Percentiles rank a stretch among this genome's conserved stretches.
These are phyloP conservation scores for Ectobius pallidus DNA, from an alignment of 2,888 invertebrate species.

Conservation along the genomic window DNA sequence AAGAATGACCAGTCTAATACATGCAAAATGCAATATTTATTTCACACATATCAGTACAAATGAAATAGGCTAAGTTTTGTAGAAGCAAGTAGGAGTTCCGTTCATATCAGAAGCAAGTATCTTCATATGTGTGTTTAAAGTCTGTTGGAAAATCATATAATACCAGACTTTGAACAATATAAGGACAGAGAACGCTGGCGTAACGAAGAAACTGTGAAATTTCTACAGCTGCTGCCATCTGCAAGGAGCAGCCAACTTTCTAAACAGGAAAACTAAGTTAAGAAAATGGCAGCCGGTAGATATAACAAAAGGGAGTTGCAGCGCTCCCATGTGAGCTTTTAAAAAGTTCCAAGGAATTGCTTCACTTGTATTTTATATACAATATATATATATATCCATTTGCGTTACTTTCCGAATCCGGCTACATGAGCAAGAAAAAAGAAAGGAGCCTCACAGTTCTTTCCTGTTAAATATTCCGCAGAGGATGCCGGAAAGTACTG, in stretches of 20 bases:
- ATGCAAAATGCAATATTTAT: no score
- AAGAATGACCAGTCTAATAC: no score
- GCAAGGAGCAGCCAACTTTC: background rate
- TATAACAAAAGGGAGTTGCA: conserved; percentile 2
- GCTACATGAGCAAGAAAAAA: background rate
- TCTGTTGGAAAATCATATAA: no score
- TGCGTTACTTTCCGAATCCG: conserved; percentile 10
- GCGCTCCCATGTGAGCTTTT: conserved; percentile 6
- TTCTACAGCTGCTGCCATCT: background rate
- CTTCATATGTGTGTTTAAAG: no score
- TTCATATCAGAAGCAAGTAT: no score
- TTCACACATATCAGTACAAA: no score
- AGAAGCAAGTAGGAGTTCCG: no score
- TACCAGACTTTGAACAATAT: no score
- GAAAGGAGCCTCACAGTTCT: conserved; percentile 12
- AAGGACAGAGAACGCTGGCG: no score
- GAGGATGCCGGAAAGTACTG: background rate
- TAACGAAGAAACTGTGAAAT: background rate
- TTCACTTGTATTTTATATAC: conserved; percentile 14
- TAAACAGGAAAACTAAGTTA: conserved; percentile 11
- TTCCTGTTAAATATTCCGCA: conserved; percentile 15
- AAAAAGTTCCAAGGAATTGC: conserved; percentile 6
- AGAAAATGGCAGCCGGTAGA: conserved; percentile 8
- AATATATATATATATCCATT: conserved; percentile 23
- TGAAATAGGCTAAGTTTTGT: no score